These are phyloP conservation scores for Monomorium pharaonis DNA, from an alignment of 1,140 invertebrate genomes.

Conservation along the genomic window DNA sequence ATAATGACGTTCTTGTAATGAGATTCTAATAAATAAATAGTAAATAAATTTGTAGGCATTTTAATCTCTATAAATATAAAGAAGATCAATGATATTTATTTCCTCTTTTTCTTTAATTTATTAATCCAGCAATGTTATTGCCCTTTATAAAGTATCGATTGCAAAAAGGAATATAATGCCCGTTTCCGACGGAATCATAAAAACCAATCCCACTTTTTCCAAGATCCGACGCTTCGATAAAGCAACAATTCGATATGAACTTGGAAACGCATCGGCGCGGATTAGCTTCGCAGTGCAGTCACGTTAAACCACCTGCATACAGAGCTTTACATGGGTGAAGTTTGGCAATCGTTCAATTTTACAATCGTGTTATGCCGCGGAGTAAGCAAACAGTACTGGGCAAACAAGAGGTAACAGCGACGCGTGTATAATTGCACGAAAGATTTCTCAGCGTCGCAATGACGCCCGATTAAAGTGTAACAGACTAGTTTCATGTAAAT, in stretches of 20 bases:
- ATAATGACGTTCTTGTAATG: neutral
- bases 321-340: constrained; percentile 24
- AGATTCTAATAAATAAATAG: neutral
- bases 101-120: neutral
- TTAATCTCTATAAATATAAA: neutral
- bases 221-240: neutral
- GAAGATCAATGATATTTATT: neutral
- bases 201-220: neutral
- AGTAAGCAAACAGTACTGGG: constrained; percentile 29
- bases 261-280: constrained; percentile 10
- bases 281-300: constrained; percentile 26
- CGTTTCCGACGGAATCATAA: constrained; percentile 39
- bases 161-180: neutral
- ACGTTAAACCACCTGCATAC: constrained; percentile 42
- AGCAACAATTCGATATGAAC: neutral
- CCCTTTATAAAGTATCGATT: neutral
- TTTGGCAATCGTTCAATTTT: constrained; percentile 45
- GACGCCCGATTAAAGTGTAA: neutral
- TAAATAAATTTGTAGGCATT: neutral
- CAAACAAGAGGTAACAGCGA: constrained; percentile 29
- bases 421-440: constrained; percentile 10
- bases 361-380: constrained; percentile 46
- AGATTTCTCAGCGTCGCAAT: constrained; percentile 10
- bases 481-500: neutral
- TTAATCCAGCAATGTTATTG: neutral